A percentile compares a stretch with the other conserved stretches of the same genome.
These are phyloP conservation scores for Camelus dromedarius DNA, from an alignment of 2,113 vertebrate genomes.

Conservation along the genomic window DNA sequence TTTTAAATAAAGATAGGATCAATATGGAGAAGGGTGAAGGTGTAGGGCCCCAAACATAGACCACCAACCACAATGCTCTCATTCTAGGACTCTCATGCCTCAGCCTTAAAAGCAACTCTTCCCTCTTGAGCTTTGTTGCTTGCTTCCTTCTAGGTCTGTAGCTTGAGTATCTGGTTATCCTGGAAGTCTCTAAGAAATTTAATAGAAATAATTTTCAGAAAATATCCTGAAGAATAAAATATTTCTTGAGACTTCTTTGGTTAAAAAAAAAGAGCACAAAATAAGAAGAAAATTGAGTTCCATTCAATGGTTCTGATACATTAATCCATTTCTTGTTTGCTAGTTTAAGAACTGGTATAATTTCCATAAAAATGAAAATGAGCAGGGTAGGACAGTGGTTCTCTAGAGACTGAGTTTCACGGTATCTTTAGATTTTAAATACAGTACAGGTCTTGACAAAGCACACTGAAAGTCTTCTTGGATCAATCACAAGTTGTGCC, in stretches of 20 bases:
- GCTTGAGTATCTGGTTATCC: neutral
- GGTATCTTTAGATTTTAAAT: slow-evolving; percentile 81
- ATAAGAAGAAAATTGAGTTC: slow-evolving; percentile 6
- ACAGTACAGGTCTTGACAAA: slow-evolving; percentile 73
- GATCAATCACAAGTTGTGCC: slow-evolving; percentile 74
- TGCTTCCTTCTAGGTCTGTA: neutral
- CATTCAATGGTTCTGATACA: neutral
- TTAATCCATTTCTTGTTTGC: slow-evolving; percentile 46
- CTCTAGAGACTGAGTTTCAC: slow-evolving; percentile 52
- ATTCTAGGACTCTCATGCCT: neutral
- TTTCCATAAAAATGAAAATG: slow-evolving; percentile 46
- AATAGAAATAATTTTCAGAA: neutral
- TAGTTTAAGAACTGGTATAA: slow-evolving; percentile 46
- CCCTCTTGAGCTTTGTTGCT: neutral
- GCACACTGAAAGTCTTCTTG: slow-evolving; percentile 75
- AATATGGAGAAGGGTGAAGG: neutral
- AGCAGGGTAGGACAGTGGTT: slow-evolving; percentile 57
- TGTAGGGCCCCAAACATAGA: neutral
- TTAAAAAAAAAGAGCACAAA: neutral
- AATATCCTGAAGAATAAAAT: neutral
- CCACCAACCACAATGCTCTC: too few species aligned
- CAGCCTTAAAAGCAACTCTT: neutral
- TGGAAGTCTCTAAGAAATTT: slow-evolving; percentile 36
- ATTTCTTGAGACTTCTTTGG: neutral
- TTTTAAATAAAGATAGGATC: neutral